Evolutionary conservation across 2,888 invertebrate species (phyloP), one percentile per base, ranked within the genome.

Genomic region (Amphipoea oculea): DNA sequence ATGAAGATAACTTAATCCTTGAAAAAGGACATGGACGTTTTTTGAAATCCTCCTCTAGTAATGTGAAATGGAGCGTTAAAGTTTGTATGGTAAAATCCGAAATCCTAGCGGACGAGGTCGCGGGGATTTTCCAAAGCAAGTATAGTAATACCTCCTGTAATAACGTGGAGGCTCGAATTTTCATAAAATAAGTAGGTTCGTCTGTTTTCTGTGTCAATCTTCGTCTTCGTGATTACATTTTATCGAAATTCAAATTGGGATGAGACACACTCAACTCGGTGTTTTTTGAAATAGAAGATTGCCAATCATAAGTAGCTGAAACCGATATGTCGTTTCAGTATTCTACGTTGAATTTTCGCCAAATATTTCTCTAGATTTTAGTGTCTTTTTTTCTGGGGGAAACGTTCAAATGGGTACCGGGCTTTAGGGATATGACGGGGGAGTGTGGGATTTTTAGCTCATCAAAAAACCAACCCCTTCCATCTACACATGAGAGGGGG

Each of bases 221-320:
- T 48, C 69, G 72, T 23, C 36, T 78, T 73, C 78, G n/a, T 75
- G 87, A 88, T 87, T 83, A 84, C 54, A 82, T 85, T 79, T 84
- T 79, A 72, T 73, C 68, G 79, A 83, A 85, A 88, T 83, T 88
- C 71, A 80, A 83, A 88, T 88, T 78, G 82, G 29, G 62, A 40
- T 17, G 73, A 81, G 69, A 73, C 60, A 82, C 76, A 66, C 65
- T 86, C 57, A 57, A 65, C 5, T 54, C 42, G 36, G 51, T 71
- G 62, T 80, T 60, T 74, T 68, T 85, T 72, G 20, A 69, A 79
- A 79, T 73, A 79, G 57, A 67, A 83, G 66, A 87, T 87, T 86
- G 65, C 42, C 83, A 78, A 86, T 86, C 78, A 74, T 48, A 65
- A 63, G 62, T 76, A 79, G 45, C 54, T 69, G 48, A 45, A 12